These are phyloP conservation scores for Drosophila kanekoi DNA, from an alignment of 2,888 invertebrate genomes.

Conservation along the genomic window DNA sequence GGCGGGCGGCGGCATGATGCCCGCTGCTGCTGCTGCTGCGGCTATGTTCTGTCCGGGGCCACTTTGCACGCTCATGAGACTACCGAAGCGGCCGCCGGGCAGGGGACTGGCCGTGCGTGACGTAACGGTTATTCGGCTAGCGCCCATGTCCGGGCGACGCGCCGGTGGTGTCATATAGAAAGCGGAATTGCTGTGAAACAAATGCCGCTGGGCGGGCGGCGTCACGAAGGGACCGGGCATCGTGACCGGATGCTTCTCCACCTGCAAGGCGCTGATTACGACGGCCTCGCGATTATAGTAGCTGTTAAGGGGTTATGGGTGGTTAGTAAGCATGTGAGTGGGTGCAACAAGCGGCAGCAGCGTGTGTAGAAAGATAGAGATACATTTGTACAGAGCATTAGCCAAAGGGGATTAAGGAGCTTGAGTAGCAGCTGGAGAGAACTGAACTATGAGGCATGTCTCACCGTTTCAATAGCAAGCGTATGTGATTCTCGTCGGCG, in stretches of 20 bases:
- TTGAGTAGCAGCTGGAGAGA: neutral
- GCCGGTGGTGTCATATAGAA: slow-evolving; percentile 90
- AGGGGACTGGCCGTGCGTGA: slow-evolving; percentile 86
- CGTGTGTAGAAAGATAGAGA: slow-evolving; percentile 66
- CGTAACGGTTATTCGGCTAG: slow-evolving; percentile 64
- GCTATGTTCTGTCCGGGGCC: slow-evolving; percentile 55
- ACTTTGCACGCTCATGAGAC: slow-evolving; percentile 88
- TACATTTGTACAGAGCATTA: slow-evolving; percentile 51
- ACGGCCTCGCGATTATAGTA: slow-evolving; percentile 97
- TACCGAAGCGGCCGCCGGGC: slow-evolving; percentile 87
- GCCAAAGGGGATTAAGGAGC: slow-evolving; percentile 18
- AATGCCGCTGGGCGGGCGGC: slow-evolving; percentile 88
- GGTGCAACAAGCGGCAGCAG: slow-evolving; percentile 70
- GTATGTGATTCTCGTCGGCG: slow-evolving; percentile 94
- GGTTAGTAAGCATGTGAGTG: slow-evolving; percentile 42
- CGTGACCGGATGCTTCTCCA: slow-evolving; percentile 95
- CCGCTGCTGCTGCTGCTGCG: slow-evolving; percentile 20
- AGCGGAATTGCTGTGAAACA: slow-evolving; percentile 87
- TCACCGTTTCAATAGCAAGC: slow-evolving; percentile 95
- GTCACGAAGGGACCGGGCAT: slow-evolving; percentile 93
- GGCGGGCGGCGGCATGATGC: slow-evolving; percentile 24
- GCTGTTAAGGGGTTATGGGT: slow-evolving; percentile 85
- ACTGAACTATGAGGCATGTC: slow-evolving; percentile 67
- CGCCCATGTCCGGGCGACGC: slow-evolving; percentile 86
- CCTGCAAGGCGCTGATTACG: slow-evolving; percentile 96